phyloP scores from a whole-genome alignment of 30 jellyfish, hydroid and myxozoan species.

The Sanderia malayensis region DNA sequence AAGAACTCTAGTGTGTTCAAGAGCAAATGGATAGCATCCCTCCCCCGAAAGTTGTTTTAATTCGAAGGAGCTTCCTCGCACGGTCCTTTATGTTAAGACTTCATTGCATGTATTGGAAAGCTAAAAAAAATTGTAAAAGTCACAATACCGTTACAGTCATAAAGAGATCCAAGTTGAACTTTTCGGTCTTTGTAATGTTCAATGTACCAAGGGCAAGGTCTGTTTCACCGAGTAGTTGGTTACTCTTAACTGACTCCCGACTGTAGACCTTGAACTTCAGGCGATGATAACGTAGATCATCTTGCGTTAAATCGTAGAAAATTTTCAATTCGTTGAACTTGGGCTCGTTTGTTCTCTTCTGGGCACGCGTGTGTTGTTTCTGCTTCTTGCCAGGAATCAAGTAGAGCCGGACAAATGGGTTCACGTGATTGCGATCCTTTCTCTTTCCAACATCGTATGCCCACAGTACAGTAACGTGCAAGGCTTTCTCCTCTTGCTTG shows the following conservation, averaged over 20 bases:
- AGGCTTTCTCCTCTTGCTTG: conserved; percentile 13
- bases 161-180: conserved; percentile 70
- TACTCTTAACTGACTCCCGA: conserved; percentile 49
- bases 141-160: too few relatives aligned
- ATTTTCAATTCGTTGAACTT: conserved; percentile 57
- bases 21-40: too few relatives aligned
- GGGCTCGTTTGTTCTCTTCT: conserved; percentile 79
- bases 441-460: conserved; percentile 66
- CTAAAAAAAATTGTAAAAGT: too few relatives aligned
- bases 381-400: conserved; percentile 91
- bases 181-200: conserved; percentile 46
- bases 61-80: too few relatives aligned
- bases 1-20: too few relatives aligned
- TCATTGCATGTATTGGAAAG: too few relatives aligned
- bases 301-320: conserved; percentile 53
- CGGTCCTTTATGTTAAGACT: too few relatives aligned
- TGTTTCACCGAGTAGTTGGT: conserved; percentile 87
- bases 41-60: too few relatives aligned
- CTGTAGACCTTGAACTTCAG: conserved; percentile 74
- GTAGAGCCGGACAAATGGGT: conserved; percentile 77
- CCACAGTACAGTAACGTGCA: conserved; percentile 56
- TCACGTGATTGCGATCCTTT: conserved; percentile 42
- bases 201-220: conserved; percentile 78
- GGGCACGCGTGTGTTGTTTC: conserved; percentile 82
- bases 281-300: conserved; percentile 51